phyloP scores from a whole-genome alignment of 2,797 vertebrate species.

The Pseudopleuronectes americanus region DNA sequence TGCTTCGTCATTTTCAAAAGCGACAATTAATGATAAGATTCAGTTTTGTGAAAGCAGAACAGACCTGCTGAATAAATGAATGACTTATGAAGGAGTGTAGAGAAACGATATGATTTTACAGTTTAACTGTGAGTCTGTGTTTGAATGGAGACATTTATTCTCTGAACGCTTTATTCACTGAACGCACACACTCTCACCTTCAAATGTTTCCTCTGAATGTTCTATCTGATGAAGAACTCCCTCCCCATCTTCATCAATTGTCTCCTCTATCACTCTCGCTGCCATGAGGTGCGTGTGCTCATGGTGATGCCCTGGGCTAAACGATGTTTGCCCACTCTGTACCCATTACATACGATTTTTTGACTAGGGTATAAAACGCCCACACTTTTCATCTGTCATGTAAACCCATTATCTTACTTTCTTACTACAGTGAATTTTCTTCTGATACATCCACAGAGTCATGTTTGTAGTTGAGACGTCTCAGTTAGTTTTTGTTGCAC shows the following conservation, averaged over 20 bases:
- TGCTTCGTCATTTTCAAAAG: background rate
- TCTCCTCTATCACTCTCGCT: constrained; percentile 27
- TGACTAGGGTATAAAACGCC: background rate
- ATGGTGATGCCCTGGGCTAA: constrained; percentile 43
- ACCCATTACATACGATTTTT: constrained; percentile 1
- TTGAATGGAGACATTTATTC: background rate
- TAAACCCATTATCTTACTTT: too few species aligned
- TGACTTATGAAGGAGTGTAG: background rate
- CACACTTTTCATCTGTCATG: too few species aligned
- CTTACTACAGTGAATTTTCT: too few species aligned
- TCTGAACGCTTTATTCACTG: background rate
- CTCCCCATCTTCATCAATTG: constrained; percentile 26
- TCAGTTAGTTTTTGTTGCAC: constrained; percentile 45
- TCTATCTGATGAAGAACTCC: constrained; percentile 19
- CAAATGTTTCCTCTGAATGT: constrained; percentile 11
- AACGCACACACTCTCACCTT: background rate
- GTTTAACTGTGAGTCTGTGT: background rate
- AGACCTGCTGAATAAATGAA: background rate
- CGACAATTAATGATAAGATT: background rate
- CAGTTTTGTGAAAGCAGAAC: background rate
- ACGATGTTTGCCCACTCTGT: constrained; percentile 30
- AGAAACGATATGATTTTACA: background rate
- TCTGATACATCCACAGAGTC: too few species aligned
- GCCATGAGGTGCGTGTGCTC: constrained; percentile 4
- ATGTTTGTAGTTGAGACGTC: too few species aligned